Conservation (phyloP, 2,113 vertebrate genomes). For the Actenoides lindsayi region DNA sequence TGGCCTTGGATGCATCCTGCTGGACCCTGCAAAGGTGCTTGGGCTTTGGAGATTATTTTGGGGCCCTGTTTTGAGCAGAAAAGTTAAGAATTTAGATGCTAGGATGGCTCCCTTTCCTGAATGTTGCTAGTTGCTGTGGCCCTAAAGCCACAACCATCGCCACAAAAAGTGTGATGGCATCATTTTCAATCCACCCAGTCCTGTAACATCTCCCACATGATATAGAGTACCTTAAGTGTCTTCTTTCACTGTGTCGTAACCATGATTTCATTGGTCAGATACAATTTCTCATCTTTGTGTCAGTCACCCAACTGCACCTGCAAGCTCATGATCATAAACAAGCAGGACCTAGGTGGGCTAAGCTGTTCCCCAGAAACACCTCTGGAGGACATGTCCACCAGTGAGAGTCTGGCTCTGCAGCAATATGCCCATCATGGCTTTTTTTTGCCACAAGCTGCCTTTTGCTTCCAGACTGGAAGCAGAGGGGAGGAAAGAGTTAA, state of each 20-base stretch:
- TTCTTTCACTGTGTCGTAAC: background rate
- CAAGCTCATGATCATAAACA: background rate
- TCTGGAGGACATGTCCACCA: background rate
- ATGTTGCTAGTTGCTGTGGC: fast-evolving
- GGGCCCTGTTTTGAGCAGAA: background rate
- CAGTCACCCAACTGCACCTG: too few relatives aligned
- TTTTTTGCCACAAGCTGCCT: background rate
- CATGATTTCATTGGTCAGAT: background rate
- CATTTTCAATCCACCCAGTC: background rate
- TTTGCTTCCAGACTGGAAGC: background rate
- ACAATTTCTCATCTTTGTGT: background rate
- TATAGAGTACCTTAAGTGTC: fast-evolving
- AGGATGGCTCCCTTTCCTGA: background rate
- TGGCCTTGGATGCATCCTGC: too few relatives aligned
- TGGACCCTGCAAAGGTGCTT: background rate
- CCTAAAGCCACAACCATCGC: background rate
- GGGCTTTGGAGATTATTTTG: background rate
- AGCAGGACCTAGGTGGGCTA: background rate
- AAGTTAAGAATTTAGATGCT: background rate
- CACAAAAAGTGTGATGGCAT: background rate
- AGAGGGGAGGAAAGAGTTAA: background rate
- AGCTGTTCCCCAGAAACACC: background rate
- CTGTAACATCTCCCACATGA: background rate
- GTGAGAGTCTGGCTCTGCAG: background rate
- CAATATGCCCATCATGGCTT: background rate